Base-by-base conservation (phyloP, 2,113 vertebrate species). In the Xiphophorus hellerii region DNA sequence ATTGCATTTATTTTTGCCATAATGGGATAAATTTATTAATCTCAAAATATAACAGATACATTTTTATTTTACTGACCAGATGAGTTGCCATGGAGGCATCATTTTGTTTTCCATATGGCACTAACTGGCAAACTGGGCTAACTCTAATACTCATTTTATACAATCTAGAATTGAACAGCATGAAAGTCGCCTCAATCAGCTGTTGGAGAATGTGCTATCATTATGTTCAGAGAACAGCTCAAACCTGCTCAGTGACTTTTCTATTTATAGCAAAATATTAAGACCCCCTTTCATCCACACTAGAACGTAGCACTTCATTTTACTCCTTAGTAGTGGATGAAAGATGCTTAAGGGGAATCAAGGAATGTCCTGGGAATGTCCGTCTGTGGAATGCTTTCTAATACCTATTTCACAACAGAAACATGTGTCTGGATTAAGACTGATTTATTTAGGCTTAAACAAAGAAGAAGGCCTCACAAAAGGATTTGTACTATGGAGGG, bases 311-410 rank as follows among this genome's bases (percentile, higher is more conserved):
- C 64, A 58, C 54, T 66, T 27, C n/a, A 27, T 62, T 63, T 48
- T 48, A 67, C 65, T 74, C 66, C 54, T 12, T 81, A 79, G 63
- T 73, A 70, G 67, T 42, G 54, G 48, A 82, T 83, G 69, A 82
- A 76, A 76, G 51, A 71, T 86, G 75, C 87, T 84, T 75, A 62
- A 77, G 37, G 51, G 76, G 72, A 87, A 76, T 88, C 17, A 68
- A 81, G 62, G 72, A 76, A 88, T 88, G 87, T 88, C 80, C 82
- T 35, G 13, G 78, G 75, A 66, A 66, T 28, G 28, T 69, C 54
- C 14, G 73, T 65, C 39, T 65, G 25, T 62, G 42, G 64, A 35
- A 74, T 74, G 83, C 31, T 64, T 67, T 48, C 15, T 42, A 35
- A 73, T 73, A 75, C 79, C 84, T 31, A 84, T 81, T 79, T 69